Conservation (phyloP, 2,888 invertebrate species). For the Acleris laterana region DNA sequence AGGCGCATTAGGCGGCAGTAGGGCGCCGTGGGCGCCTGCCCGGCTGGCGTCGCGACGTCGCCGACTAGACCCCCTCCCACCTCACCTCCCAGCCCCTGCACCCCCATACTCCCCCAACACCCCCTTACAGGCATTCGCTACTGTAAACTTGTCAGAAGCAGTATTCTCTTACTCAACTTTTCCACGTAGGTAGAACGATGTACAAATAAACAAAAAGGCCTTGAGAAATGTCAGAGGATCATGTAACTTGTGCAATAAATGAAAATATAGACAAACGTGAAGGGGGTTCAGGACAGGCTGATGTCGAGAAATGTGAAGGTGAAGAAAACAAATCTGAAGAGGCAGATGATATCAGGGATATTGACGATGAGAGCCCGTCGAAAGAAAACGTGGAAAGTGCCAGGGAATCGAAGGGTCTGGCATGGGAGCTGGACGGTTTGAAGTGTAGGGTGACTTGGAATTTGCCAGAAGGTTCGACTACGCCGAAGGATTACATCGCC, state of each 20-base stretch:
- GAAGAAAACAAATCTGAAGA: constrained; percentile 46
- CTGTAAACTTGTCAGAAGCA: constrained; percentile 25
- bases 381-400: constrained; percentile 43
- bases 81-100: background rate
- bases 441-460: constrained; percentile 77
- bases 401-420: constrained; percentile 47
- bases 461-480: constrained; percentile 66
- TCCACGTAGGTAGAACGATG: constrained; percentile 43
- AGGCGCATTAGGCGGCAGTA: constrained; percentile 51
- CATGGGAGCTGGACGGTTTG: constrained; percentile 72
- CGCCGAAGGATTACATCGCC: constrained; percentile 79
- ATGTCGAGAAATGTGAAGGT: constrained; percentile 47
- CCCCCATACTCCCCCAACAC: constrained; percentile 11
- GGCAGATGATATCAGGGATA: constrained; percentile 35
- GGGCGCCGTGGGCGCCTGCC: constrained; percentile 71
- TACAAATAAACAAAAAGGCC: constrained; percentile 44
- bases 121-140: constrained; percentile 41
- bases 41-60: constrained; percentile 82
- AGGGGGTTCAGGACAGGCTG: constrained; percentile 39
- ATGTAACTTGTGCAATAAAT: constrained; percentile 60
- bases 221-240: constrained; percentile 75
- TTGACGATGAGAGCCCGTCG: constrained; percentile 35
- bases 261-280: constrained; percentile 46
- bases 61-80: constrained; percentile 49
- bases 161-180: constrained; percentile 20